Percentiles rank a stretch among this genome's conserved stretches.
phyloP scores from a whole-genome alignment of 2,888 invertebrate species.

The Globia sparganii region DNA sequence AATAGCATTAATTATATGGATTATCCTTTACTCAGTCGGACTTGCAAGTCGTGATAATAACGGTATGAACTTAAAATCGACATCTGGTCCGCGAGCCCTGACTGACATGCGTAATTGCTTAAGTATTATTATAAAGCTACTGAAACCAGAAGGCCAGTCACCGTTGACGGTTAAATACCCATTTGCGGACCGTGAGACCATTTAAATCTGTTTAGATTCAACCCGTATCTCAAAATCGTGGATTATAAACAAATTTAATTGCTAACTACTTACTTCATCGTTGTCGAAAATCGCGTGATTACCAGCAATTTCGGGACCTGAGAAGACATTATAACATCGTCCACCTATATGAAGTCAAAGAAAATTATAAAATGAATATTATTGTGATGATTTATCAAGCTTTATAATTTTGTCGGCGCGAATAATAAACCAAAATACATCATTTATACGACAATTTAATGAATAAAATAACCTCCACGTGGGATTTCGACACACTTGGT shows the following conservation, averaged over 20 bases:
- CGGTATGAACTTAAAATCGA: slow-evolving; percentile 75
- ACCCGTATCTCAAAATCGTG: slow-evolving; percentile 42
- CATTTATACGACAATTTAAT: slow-evolving; percentile 71
- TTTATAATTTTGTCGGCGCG: slow-evolving; percentile 62
- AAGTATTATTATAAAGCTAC: slow-evolving; percentile 85
- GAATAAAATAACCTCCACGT: slow-evolving; percentile 73
- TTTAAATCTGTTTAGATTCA: slow-evolving; percentile 68
- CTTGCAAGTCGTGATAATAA: slow-evolving; percentile 77
- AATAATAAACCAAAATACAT: slow-evolving; percentile 69
- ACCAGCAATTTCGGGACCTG: slow-evolving; percentile 43
- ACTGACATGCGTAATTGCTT: slow-evolving; percentile 77
- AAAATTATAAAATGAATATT: slow-evolving; percentile 57
- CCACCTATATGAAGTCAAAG: slow-evolving; percentile 27
- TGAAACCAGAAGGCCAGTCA: slow-evolving; percentile 79
- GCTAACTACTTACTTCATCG: slow-evolving; percentile 51
- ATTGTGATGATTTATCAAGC: slow-evolving; percentile 60
- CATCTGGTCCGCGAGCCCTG: slow-evolving; percentile 82
- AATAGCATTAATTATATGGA: slow-evolving; percentile 77
- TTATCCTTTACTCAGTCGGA: slow-evolving; percentile 73
- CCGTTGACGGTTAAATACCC: slow-evolving; percentile 72
- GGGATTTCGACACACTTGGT: slow-evolving; percentile 73
- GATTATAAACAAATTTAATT: slow-evolving; percentile 59
- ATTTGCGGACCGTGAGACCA: slow-evolving; percentile 74
- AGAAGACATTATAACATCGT: slow-evolving; percentile 44
- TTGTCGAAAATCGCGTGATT: slow-evolving; percentile 62